Evolutionary conservation across 2,797 vertebrate genomes (phyloP), one percentile per base, ranked within the genome.

Genomic region (Chelidonichthys spinosus): DNA sequence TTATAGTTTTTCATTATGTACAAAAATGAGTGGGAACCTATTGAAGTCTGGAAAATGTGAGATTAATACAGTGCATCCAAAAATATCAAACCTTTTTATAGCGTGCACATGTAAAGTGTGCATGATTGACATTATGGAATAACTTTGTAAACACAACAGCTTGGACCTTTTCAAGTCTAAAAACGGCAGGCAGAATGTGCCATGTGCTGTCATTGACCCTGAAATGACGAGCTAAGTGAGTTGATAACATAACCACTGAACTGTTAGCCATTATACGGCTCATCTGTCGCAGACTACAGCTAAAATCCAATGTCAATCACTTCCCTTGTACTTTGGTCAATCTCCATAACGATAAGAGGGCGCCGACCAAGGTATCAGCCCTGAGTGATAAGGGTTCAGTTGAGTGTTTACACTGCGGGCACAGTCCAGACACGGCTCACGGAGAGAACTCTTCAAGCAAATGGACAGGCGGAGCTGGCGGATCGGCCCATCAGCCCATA

Each of bases 241-340:
- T 78, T 63, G 64, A 81, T 83, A 70, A 80, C n/a, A 15, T 14
- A 35, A 36, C 17, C 55, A 77, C 75, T 83, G 50, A 72, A 72
- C 74, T 56, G 46, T 78, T 47, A 6, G 59, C 69, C 62, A 60
- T 84, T 60, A 49, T 64, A 11, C n/a, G 68, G 39, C 73, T 67
- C 65, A 66, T 87, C 74, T 74, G 62, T 80, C 55, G 56, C 37
- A 69, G 70, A 64, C 50, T 18, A 3, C 55, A 87, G 78, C 67
- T 80, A 79, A 85, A 90, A 82, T 84, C 85, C 81, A 87, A 82
- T 82, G 81, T 89, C 89, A 85, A 74, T 90, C 82, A 77, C 79
- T 68, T 69, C 75, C 40, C 63, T 5, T 88, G 93, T 63, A 93
- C 93, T 92, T 94, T 92, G 93, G 77, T 78, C 93, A 74, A 46